phyloP scores from a whole-genome alignment of 2,888 invertebrate species.

The Noctua janthe region DNA sequence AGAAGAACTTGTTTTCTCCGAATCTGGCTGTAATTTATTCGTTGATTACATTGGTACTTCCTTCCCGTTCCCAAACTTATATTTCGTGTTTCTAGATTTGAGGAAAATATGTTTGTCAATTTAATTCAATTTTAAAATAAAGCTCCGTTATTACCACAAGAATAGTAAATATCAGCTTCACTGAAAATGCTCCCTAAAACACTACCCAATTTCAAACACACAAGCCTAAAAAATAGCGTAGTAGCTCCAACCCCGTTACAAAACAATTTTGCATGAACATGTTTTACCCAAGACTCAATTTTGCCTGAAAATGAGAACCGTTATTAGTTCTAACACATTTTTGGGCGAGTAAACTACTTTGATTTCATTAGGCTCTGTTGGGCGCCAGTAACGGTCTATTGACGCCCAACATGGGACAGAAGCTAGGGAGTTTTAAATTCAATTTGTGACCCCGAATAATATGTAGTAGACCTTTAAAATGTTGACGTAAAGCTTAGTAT shows the following conservation, averaged over 20 bases:
- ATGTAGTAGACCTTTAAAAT: neutral
- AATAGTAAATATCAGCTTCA: neutral
- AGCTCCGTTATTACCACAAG: neutral
- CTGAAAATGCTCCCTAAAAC: neutral
- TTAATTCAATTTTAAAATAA: neutral
- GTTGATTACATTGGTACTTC: neutral
- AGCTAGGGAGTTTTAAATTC: constrained; percentile 25
- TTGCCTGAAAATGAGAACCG: constrained; percentile 27
- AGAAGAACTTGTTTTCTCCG: neutral
- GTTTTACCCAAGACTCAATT: constrained; percentile 33
- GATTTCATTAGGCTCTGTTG: constrained; percentile 54
- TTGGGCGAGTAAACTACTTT: constrained; percentile 44
- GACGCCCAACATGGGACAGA: constrained; percentile 36
- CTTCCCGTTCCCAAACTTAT: neutral
- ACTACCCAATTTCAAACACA: neutral
- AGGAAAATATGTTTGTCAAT: neutral
- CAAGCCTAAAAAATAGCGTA: neutral
- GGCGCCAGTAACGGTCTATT: constrained; percentile 49
- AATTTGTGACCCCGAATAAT: constrained; percentile 15
- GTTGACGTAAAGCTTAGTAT: constrained; percentile 4
- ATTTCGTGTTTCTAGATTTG: neutral
- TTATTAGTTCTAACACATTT: constrained; percentile 40
- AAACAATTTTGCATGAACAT: constrained; percentile 30
- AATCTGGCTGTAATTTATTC: constrained; percentile 1
- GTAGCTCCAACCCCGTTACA: neutral